A percentile compares a stretch with the other conserved stretches of the same genome.
Conservation (phyloP, 2,888 invertebrate genomes). For the Cenopis cana region DNA sequence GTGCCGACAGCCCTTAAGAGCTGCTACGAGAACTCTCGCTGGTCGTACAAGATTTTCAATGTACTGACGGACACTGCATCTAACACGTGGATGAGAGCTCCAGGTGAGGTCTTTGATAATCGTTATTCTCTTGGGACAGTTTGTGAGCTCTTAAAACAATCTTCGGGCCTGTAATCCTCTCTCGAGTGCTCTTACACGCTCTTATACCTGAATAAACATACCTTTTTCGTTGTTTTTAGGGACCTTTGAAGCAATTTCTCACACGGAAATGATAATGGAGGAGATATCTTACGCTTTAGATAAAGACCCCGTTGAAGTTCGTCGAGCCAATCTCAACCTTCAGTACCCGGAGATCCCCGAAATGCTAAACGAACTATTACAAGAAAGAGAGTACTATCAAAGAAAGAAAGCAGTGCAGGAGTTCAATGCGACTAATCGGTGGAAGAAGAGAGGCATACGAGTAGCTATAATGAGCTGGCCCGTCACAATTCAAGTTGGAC, state of each 20-base stretch:
- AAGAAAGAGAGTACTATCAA: conserved; percentile 72
- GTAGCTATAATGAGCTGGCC: conserved; percentile 89
- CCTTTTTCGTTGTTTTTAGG: conserved; percentile 58
- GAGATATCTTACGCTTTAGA: conserved; percentile 84
- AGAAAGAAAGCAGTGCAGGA: conserved; percentile 77
- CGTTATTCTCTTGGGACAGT: no score
- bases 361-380: conserved; percentile 81
- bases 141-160: no score
- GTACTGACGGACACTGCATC: conserved; percentile 87
- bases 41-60: conserved; percentile 70
- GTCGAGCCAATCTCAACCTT: conserved; percentile 79
- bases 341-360: conserved; percentile 64
- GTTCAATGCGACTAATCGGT: conserved; percentile 87
- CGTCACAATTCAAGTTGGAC: conserved; percentile 79
- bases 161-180: no score
- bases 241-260: conserved; percentile 84
- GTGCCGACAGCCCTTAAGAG: conserved; percentile 73
- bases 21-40: conserved; percentile 85
- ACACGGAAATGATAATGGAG: conserved; percentile 88
- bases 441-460: conserved; percentile 92
- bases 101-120: conserved; percentile 85
- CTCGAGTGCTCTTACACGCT: no score
- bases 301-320: conserved; percentile 85
- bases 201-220: no score
- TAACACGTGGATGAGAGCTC: conserved; percentile 88